Evolutionary conservation across 2,888 invertebrate species (phyloP).

Genomic region (Oscheius myriophilus): DNA sequence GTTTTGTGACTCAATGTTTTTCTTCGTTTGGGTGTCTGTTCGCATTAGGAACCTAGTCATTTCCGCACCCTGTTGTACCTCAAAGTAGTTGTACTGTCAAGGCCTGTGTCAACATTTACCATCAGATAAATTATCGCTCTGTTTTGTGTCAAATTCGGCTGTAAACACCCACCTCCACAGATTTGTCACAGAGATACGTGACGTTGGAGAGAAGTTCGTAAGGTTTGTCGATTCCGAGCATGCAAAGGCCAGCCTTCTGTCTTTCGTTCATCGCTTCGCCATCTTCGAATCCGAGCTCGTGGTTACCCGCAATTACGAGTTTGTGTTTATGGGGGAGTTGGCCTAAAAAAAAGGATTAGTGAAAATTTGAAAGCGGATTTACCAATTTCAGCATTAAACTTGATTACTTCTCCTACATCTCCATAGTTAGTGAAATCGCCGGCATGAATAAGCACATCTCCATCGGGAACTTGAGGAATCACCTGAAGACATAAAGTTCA

Average conservation of each 20-base stretch:
- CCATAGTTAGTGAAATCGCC: conserved; percentile 70
- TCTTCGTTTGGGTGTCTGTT: too few species aligned
- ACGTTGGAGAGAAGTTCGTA: conserved; percentile 69
- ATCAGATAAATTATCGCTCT: too few species aligned
- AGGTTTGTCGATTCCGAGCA: conserved; percentile 65
- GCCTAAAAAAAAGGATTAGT: conserved; percentile 15
- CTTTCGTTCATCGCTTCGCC: conserved; percentile 53
- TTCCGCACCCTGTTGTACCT: not conserved
- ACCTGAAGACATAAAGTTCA: conserved; percentile 5
- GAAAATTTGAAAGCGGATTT: conserved; percentile 7
- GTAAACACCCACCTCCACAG: conserved; percentile 52
- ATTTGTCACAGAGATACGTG: conserved; percentile 64
- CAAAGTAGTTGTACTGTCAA: not conserved
- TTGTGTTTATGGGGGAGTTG: conserved; percentile 63
- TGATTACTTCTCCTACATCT: conserved; percentile 68
- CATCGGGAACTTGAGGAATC: conserved; percentile 50
- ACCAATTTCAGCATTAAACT: conserved; percentile 69
- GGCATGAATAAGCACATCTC: conserved; percentile 68
- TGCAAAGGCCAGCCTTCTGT: conserved; percentile 57
- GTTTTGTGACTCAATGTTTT: too few species aligned
- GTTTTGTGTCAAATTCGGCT: conserved; percentile 3
- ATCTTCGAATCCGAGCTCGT: conserved; percentile 61
- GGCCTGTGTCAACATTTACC: not conserved
- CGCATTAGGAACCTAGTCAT: too few species aligned
- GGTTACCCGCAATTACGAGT: conserved; percentile 63